Conservation (phyloP, 2,113 vertebrate species). For the Brachionichthys hirsutus region DNA sequence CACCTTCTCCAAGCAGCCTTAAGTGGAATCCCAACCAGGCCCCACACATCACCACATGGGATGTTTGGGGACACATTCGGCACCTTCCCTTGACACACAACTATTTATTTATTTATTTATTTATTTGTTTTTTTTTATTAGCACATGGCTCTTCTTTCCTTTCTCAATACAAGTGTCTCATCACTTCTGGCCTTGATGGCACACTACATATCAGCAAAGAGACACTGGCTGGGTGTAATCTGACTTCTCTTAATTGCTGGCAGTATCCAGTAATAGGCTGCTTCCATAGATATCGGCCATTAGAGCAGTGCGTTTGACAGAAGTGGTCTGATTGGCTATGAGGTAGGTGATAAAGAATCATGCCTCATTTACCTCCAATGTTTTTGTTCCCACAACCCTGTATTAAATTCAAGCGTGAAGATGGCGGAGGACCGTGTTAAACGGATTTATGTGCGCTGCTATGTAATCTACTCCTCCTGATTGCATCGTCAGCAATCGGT, state of each 20-base stretch:
- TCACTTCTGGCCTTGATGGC: conserved; percentile 52
- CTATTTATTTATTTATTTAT: conserved; percentile 5
- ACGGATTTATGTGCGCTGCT: conserved; percentile 67
- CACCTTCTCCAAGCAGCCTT: conserved; percentile 47
- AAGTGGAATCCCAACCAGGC: conserved; percentile 46
- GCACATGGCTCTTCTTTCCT: conserved; percentile 18
- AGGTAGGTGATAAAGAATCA: conserved; percentile 72
- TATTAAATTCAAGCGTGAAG: conserved; percentile 70
- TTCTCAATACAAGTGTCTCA: conserved; percentile 33
- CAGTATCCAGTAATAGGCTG: conserved; percentile 73
- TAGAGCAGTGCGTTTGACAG: conserved; percentile 62
- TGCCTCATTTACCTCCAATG: conserved; percentile 71
- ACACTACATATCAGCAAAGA: conserved; percentile 60
- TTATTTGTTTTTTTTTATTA: background rate
- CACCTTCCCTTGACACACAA: conserved; percentile 35
- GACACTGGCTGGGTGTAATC: conserved; percentile 59
- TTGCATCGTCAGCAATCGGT: conserved; percentile 69
- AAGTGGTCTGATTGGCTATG: conserved; percentile 63
- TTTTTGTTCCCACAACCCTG: conserved; percentile 71
- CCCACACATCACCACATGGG: conserved; percentile 50
- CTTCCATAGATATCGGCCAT: conserved; percentile 70
- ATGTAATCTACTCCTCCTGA: conserved; percentile 61
- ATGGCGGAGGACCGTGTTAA: conserved; percentile 68
- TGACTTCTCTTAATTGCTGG: conserved; percentile 74
- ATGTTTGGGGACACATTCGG: conserved; percentile 37